These are phyloP conservation scores for Henricia sp. DNA, from an alignment of 53 echinoderm and acorn worm genomes.

Conservation along the genomic window DNA sequence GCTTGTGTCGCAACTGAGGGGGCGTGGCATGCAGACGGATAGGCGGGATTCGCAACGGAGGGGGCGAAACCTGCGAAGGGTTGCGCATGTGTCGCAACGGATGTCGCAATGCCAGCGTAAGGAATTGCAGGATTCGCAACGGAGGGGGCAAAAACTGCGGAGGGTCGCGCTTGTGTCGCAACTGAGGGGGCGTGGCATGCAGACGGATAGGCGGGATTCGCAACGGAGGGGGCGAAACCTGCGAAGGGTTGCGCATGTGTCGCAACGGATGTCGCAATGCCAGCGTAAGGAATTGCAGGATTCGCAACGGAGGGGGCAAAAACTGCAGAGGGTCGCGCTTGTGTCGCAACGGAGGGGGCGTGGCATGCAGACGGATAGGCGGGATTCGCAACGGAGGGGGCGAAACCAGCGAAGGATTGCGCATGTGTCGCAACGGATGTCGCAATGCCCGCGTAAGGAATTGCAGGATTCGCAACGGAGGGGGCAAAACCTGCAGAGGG, in stretches of 20 bases:
- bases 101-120: too few species aligned
- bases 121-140: too few species aligned
- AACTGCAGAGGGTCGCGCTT: neutral
- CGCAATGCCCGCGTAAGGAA: neutral
- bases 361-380: neutral
- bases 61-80: too few species aligned
- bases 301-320: neutral
- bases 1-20: too few species aligned
- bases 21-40: too few species aligned
- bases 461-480: neutral
- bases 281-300: neutral
- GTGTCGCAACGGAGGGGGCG: neutral
- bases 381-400: neutral
- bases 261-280: neutral
- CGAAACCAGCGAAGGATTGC: neutral
- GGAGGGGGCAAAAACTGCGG: too few species aligned
- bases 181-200: neutral
- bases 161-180: neutral
- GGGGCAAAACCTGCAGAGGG: too few species aligned
- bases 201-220: neutral
- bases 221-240: neutral
- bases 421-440: neutral
- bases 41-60: too few species aligned
- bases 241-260: neutral
- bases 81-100: too few species aligned